A percentile compares a stretch with the other conserved stretches of the same genome.
Evolutionary conservation across 2,113 vertebrate genomes (phyloP).

Genomic region (Agelaius tricolor): DNA sequence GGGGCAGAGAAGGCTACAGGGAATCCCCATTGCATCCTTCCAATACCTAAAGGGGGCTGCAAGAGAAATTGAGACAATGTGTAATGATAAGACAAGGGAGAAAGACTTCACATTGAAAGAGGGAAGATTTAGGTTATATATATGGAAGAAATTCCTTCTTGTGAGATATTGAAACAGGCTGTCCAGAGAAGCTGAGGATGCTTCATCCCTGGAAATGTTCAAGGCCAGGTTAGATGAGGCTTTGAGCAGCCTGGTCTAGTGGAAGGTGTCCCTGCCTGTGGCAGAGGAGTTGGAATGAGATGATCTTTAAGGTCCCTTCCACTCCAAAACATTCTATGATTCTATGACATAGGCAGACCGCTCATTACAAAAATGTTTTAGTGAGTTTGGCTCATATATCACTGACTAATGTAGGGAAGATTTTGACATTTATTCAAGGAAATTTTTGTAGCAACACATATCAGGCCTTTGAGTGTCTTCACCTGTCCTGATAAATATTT

Average conservation of each 20-base stretch:
- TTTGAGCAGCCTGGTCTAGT: not conserved
- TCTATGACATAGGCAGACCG: not conserved
- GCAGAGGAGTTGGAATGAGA: not conserved
- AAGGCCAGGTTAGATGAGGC: not conserved
- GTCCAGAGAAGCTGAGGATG: not conserved
- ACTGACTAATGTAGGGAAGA: not conserved
- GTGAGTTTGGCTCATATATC: not conserved
- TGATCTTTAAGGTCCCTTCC: not conserved
- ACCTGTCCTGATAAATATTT: not conserved
- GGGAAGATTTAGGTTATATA: not conserved
- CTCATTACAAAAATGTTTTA: not conserved
- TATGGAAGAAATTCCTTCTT: not conserved
- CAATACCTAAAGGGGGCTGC: not conserved
- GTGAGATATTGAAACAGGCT: not conserved
- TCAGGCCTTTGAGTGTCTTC: not conserved
- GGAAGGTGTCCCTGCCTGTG: not conserved
- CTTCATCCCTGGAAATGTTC: not conserved
- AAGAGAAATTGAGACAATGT: not conserved
- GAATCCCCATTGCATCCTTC: not conserved
- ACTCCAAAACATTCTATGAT: not conserved
- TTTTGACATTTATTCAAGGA: not conserved
- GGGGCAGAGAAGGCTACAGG: not conserved
- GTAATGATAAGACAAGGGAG: not conserved
- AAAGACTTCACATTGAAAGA: not conserved
- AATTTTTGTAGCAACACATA: not conserved